Conservation (phyloP, 2,113 vertebrate species). For the Podarcis muralis region DNA sequence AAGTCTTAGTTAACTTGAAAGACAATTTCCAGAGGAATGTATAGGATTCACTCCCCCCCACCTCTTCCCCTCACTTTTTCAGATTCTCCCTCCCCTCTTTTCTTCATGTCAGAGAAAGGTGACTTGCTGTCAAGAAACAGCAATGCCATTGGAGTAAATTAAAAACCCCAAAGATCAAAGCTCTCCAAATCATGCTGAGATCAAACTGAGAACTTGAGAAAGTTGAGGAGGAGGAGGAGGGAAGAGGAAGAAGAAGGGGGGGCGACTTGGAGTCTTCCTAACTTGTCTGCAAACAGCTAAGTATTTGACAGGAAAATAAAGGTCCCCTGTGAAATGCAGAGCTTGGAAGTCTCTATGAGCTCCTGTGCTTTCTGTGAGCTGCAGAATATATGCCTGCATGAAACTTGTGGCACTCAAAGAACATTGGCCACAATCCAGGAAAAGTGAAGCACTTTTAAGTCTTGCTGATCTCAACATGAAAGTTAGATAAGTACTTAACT, state of each 20-base stretch:
- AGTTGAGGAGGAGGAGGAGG: conserved; percentile 33
- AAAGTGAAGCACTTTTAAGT: neutral
- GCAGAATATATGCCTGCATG: conserved; percentile 19
- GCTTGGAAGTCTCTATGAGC: neutral
- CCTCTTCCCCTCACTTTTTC: conserved; percentile 36
- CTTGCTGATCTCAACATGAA: neutral
- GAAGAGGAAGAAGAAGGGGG: conserved; percentile 14
- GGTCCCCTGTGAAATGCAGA: neutral
- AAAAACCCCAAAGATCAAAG: conserved; percentile 65
- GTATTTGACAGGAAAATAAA: conserved; percentile 28
- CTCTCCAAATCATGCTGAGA: conserved; percentile 56
- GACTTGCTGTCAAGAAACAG: conserved; percentile 51
- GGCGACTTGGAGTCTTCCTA: conserved; percentile 33
- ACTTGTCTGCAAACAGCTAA: conserved; percentile 47
- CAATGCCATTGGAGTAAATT: conserved; percentile 62
- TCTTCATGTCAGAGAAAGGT: conserved; percentile 61
- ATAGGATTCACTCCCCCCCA: conserved; percentile 47
- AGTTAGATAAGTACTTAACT: neutral
- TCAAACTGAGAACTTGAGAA: conserved; percentile 58
- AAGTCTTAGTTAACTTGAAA: conserved; percentile 61
- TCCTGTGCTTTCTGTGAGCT: neutral
- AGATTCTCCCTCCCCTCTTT: conserved; percentile 30
- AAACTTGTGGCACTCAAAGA: neutral
- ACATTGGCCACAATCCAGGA: neutral
- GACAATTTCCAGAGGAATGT: conserved; percentile 48